Conservation (phyloP, 2,113 vertebrate species). For the Brachirus orientalis region DNA sequence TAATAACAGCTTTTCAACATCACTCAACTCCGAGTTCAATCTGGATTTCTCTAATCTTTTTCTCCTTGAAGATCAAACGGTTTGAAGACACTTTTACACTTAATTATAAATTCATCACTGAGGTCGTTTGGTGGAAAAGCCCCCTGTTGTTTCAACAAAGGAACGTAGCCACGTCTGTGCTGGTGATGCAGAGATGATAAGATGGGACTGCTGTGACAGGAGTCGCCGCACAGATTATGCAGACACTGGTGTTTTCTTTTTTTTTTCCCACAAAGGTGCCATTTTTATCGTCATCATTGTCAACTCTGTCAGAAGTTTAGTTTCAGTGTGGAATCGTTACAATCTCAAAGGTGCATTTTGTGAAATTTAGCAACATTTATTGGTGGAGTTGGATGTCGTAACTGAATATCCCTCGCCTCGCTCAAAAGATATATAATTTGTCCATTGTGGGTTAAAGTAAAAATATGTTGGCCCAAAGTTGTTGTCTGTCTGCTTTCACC, state of each 20-base stretch:
- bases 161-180: conserved; percentile 22
- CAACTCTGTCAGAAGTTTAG: not conserved
- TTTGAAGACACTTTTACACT: conserved; percentile 21
- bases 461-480: too few species aligned
- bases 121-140: conserved; percentile 26
- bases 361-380: too few species aligned
- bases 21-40: conserved; percentile 13
- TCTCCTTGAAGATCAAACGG: conserved; percentile 29
- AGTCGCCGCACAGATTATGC: conserved; percentile 36
- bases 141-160: conserved; percentile 31
- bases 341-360: too few species aligned
- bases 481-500: too few species aligned
- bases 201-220: conserved; percentile 34
- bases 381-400: too few species aligned
- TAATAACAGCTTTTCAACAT: conserved; percentile 12
- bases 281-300: conserved; percentile 22
- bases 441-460: too few species aligned
- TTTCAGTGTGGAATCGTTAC: not conserved
- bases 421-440: too few species aligned
- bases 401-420: too few species aligned
- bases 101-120: conserved; percentile 39
- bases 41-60: conserved; percentile 17
- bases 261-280: conserved; percentile 1
- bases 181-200: conserved; percentile 39
- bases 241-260: conserved; percentile 24